Base-by-base conservation (phyloP, 2,113 vertebrate species). In the Euleptes europaea region DNA sequence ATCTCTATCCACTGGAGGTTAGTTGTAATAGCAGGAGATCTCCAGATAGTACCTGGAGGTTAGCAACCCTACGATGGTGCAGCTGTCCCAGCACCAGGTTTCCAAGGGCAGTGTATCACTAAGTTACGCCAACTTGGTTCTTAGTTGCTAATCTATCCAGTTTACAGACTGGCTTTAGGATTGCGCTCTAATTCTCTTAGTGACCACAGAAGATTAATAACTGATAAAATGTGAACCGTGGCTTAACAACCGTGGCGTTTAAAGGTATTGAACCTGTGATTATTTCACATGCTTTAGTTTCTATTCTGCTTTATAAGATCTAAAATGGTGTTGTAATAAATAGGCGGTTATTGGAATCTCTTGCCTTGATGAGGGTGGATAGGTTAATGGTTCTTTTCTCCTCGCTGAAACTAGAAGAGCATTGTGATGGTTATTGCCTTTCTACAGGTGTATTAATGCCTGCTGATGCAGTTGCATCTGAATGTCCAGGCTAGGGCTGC, bases 361-460 rank as follows among this genome's bases (percentile, higher is more conserved):
- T 89, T 90, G 78, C 86, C 87, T 81, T 91, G 78, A 91, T 92
- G 47, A 82, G 44, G 65, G 84, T 82, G 82, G 83, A 89, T 89
- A 91, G 81, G 85, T 82, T 93, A 93, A 93, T 91, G 86, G 75
- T 82, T 87, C 91, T 91, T 91, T 94, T 83, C 79, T 88, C 60
- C 87, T 88, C 92, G 92, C 79, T 83, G 86, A 93, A 93, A 92
- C 79, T 81, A 91, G 92, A 96, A 95, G 95, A 94, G 95, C 94
- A 95, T 95, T 89, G 89, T 96, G 94, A 95, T 96, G 92, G 92
- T 96, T 96, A 97, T 96, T 96, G 94, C 95, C 96, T 97, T 97
- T 97, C 95, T 86, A 66, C 90, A 93, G 91, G 90, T 88, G 86
- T 89, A 2, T 87, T 88, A 91, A 49, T 86, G 86, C 78, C 88